These are phyloP conservation scores for Andrena dorsata DNA, from an alignment of 2,888 invertebrate genomes.

Conservation along the genomic window DNA sequence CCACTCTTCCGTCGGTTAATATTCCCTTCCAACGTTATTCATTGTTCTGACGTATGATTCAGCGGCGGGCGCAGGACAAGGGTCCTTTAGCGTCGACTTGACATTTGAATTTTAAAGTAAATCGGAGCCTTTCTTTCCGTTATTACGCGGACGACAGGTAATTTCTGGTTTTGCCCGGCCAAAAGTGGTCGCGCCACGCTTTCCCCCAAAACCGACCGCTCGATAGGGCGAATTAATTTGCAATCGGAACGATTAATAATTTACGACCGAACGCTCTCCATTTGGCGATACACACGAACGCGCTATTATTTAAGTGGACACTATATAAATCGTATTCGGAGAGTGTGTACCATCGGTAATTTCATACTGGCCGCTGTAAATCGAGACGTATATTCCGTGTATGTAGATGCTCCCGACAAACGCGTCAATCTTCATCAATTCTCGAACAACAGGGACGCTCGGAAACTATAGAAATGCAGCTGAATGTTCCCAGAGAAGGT, in stretches of 20 bases:
- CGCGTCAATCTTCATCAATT: not conserved
- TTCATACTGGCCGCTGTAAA: not conserved
- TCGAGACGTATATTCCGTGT: too few species aligned
- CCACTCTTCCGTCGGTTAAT: slow-evolving; percentile 42
- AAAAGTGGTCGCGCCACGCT: not conserved
- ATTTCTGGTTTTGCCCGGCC: slow-evolving; percentile 22
- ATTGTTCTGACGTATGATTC: slow-evolving; percentile 60
- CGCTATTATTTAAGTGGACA: not conserved
- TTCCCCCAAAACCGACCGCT: slow-evolving; percentile 25
- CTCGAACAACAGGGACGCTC: not conserved
- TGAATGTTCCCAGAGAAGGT: not conserved
- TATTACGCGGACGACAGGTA: slow-evolving; percentile 39
- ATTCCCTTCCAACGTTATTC: slow-evolving; percentile 58
- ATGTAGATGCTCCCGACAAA: too few species aligned
- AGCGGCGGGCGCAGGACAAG: slow-evolving; percentile 35
- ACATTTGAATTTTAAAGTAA: slow-evolving; percentile 64
- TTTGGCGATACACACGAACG: not conserved
- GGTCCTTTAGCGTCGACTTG: slow-evolving; percentile 55
- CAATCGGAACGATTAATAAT: not conserved
- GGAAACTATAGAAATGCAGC: not conserved
- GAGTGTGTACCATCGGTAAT: not conserved
- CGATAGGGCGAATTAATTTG: slow-evolving; percentile 3
- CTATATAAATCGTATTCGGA: not conserved
- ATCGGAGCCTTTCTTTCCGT: slow-evolving; percentile 39
- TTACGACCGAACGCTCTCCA: not conserved